Evolutionary conservation across 2,113 vertebrate species (phyloP).

Genomic region (Varanus komodoensis): DNA sequence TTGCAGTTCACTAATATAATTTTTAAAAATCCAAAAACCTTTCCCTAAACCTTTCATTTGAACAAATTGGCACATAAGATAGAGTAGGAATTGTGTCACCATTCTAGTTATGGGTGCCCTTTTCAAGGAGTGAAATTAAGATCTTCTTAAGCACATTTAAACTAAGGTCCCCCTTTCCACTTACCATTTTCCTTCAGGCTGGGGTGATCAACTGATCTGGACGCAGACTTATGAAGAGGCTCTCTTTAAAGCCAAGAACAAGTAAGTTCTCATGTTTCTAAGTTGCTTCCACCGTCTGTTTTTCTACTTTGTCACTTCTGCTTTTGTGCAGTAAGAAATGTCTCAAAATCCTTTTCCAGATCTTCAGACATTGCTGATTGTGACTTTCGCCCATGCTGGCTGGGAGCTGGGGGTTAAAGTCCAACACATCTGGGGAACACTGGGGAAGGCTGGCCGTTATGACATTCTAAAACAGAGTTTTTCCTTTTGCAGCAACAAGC

Average conservation of each 20-base stretch:
- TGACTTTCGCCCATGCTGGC: neutral
- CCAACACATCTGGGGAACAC: neutral
- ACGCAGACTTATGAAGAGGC: constrained; percentile 96
- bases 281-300: constrained; percentile 51
- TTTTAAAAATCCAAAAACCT: neutral
- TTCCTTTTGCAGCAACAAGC: constrained; percentile 86
- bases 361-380: too few relatives aligned
- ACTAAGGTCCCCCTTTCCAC: neutral
- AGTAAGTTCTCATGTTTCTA: constrained; percentile 69
- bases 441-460: neutral
- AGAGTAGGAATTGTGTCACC: neutral
- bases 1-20: too few relatives aligned
- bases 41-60: neutral
- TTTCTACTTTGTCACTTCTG: neutral
- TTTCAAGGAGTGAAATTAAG: neutral
- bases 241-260: constrained; percentile 85
- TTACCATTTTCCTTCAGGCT: constrained; percentile 79
- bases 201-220: constrained; percentile 96
- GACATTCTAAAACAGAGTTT: neutral
- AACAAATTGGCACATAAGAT: neutral
- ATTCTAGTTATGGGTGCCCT: neutral
- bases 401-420: neutral
- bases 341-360: neutral
- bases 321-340: neutral
- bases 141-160: neutral